These are phyloP conservation scores for Synergus gifuensis DNA, from an alignment of 2,888 invertebrate genomes.

Conservation along the genomic window DNA sequence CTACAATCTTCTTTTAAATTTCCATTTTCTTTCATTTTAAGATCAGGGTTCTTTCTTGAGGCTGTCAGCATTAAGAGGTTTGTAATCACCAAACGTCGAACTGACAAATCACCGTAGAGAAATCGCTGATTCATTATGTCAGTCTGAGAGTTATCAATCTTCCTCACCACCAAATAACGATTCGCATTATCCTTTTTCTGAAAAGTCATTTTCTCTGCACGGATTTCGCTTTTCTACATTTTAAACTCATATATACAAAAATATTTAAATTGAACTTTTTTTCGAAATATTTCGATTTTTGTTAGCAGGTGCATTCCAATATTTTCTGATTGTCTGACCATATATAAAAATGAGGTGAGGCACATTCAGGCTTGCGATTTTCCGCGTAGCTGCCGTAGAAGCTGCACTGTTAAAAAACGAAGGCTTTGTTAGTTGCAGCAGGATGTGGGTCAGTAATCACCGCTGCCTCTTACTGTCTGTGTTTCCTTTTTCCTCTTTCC, in stretches of 20 bases:
- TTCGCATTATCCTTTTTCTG: background rate
- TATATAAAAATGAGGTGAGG: conserved; percentile 16
- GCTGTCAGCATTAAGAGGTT: conserved; percentile 1
- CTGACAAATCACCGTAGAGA: conserved; percentile 28
- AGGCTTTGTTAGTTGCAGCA: conserved; percentile 55
- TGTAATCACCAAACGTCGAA: conserved; percentile 19
- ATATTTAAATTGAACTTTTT: background rate
- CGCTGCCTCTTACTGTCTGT: conserved; percentile 47
- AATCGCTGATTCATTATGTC: conserved; percentile 28
- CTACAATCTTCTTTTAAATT: background rate
- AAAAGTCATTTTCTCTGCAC: background rate
- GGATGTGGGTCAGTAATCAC: conserved; percentile 64
- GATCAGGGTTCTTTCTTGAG: background rate
- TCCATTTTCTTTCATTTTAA: background rate
- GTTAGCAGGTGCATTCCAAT: background rate
- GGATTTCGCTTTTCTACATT: background rate
- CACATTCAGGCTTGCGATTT: conserved; percentile 15
- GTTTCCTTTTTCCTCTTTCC: conserved; percentile 19
- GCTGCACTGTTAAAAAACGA: conserved; percentile 44
- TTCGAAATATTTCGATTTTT: background rate
- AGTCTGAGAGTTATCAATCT: conserved; percentile 32
- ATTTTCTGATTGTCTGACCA: background rate
- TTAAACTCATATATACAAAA: no score
- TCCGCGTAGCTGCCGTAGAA: background rate
- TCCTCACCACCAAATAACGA: background rate